These are phyloP conservation scores for Lophochroa leadbeateri DNA, from an alignment of 2,113 vertebrate genomes.

Conservation along the genomic window DNA sequence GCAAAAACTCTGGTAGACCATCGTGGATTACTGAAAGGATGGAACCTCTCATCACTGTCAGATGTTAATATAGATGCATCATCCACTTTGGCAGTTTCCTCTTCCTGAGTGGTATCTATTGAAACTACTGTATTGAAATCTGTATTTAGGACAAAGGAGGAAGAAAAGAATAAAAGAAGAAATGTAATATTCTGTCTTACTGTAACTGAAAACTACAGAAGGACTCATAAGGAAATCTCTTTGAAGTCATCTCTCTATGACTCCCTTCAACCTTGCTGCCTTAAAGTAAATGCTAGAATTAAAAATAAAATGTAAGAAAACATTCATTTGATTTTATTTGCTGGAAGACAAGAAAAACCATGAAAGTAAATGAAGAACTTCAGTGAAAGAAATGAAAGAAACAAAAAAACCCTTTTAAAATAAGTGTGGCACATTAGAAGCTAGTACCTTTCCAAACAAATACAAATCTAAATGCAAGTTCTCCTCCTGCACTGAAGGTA, in stretches of 20 bases:
- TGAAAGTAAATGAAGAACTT: background rate
- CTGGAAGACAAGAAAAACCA: background rate
- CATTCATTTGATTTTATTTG: background rate
- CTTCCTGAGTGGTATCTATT: constrained; percentile 82
- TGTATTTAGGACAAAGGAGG: constrained; percentile 1
- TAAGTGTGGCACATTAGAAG: background rate
- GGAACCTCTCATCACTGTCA: constrained; percentile 71
- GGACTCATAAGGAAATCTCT: background rate
- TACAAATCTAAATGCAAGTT: background rate
- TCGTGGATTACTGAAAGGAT: constrained; percentile 85
- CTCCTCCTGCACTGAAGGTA: background rate
- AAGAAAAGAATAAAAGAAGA: background rate
- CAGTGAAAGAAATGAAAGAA: background rate
- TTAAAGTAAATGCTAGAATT: background rate
- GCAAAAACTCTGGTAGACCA: constrained; percentile 92
- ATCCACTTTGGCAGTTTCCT: constrained; percentile 80
- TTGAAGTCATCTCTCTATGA: background rate
- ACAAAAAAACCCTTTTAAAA: background rate
- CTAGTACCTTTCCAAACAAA: background rate
- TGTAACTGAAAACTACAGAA: background rate
- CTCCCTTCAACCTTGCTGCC: background rate
- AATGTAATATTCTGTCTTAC: background rate
- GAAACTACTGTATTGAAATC: constrained; percentile 75
- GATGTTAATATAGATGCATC: constrained; percentile 81
- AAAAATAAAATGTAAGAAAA: background rate